Evolutionary conservation across 1,140 invertebrate species (phyloP).

Genomic region (Samia ricini): DNA sequence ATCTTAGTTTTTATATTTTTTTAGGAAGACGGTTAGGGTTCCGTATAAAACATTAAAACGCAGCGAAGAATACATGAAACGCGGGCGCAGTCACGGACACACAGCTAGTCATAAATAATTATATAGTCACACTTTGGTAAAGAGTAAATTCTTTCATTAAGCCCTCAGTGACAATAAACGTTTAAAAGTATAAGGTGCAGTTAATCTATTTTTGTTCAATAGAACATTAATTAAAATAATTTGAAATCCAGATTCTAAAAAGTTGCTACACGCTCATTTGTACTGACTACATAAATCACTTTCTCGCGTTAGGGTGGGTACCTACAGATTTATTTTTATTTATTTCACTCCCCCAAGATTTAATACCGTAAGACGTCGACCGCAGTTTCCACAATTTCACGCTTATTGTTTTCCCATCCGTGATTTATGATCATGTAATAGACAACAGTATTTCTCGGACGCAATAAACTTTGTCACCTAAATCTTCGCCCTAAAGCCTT

Average conservation of each 20-base stretch:
- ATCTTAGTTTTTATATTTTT: no score
- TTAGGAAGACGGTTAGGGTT: no score
- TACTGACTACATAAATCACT: slow-evolving; percentile 57
- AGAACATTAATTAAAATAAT: slow-evolving; percentile 9
- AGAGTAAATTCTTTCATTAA: neutral
- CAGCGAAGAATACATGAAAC: no score
- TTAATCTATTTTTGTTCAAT: neutral
- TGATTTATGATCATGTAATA: slow-evolving; percentile 74
- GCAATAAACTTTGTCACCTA: slow-evolving; percentile 75
- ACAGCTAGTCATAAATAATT: neutral
- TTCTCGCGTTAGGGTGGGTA: slow-evolving; percentile 57
- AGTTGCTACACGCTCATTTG: neutral
- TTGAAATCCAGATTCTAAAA: neutral
- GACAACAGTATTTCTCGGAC: slow-evolving; percentile 67
- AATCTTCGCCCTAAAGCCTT: slow-evolving; percentile 70
- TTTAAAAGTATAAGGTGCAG: neutral
- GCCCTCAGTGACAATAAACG: neutral
- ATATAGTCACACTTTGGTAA: neutral
- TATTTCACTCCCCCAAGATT: slow-evolving; percentile 74
- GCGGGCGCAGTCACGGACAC: no score
- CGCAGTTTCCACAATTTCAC: slow-evolving; percentile 77
- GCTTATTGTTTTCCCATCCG: slow-evolving; percentile 77
- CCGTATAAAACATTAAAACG: no score
- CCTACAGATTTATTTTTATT: slow-evolving; percentile 75
- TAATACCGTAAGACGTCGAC: slow-evolving; percentile 67